phyloP scores from a whole-genome alignment of 2,888 invertebrate genomes.

The Prostheceraeus crozeri region DNA sequence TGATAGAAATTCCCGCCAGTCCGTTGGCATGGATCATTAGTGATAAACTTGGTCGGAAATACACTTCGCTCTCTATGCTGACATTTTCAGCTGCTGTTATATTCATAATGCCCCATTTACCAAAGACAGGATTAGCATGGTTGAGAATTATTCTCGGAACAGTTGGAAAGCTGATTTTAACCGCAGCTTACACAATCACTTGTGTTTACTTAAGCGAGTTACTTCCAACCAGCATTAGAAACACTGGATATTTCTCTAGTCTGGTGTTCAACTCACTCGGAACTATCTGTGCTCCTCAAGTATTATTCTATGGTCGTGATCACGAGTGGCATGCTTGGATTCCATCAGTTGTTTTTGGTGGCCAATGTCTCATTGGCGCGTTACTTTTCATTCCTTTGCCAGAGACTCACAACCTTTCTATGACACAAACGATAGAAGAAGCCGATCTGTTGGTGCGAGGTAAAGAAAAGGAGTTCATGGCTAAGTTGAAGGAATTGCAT shows the following conservation, averaged over 20 bases:
- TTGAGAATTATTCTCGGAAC: conserved; percentile 27
- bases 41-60: conserved; percentile 18
- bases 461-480: conserved; percentile 14
- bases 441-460: conserved; percentile 3
- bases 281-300: conserved; percentile 5
- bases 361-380: no score
- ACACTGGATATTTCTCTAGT: not conserved
- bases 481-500: not conserved
- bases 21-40: conserved; percentile 26
- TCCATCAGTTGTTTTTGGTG: no score
- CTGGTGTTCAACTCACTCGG: not conserved
- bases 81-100: no score
- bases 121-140: conserved; percentile 23
- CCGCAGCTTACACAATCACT: conserved; percentile 29
- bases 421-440: conserved; percentile 17
- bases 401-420: conserved; percentile 20
- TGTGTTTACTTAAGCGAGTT: conserved; percentile 29
- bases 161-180: conserved; percentile 28
- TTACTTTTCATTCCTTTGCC: conserved; percentile 13
- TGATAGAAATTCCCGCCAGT: conserved; percentile 28
- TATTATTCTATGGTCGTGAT: no score
- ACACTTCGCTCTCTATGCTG: no score
- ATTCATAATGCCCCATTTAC: conserved; percentile 22
- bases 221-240: conserved; percentile 28
- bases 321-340: no score